phyloP scores from a whole-genome alignment of 2,888 invertebrate genomes.

The Tetragonisca angustula region DNA sequence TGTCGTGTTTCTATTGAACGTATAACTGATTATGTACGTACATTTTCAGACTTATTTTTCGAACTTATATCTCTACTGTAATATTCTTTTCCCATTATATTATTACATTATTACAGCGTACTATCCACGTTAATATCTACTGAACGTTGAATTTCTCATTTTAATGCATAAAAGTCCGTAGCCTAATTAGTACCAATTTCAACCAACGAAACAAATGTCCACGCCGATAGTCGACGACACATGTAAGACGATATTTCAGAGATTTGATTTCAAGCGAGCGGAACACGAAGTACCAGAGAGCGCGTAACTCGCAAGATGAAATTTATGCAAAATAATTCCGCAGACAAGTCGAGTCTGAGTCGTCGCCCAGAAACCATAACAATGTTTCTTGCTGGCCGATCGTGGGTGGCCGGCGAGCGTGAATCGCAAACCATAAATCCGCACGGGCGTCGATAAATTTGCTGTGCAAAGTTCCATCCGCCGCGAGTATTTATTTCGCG shows the following conservation, averaged over 20 bases:
- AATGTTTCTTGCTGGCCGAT: conserved; percentile 59
- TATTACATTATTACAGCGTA: too few species aligned
- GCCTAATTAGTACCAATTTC: neutral
- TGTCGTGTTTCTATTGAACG: too few species aligned
- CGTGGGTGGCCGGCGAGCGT: conserved; percentile 37
- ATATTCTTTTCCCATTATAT: too few species aligned
- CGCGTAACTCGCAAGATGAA: conserved; percentile 33
- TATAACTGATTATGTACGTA: too few species aligned
- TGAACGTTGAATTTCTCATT: too few species aligned
- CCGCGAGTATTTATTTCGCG: conserved; percentile 44
- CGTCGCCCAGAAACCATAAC: conserved; percentile 61
- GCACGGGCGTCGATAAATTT: conserved; percentile 53
- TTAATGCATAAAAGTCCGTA: too few species aligned
- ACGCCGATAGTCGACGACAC: too few species aligned
- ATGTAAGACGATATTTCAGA: neutral
- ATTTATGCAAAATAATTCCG: conserved; percentile 67
- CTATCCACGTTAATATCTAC: too few species aligned
- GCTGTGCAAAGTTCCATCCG: conserved; percentile 43
- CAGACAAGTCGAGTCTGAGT: conserved; percentile 29
- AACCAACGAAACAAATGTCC: neutral
- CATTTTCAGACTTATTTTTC: too few species aligned
- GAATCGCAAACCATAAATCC: conserved; percentile 57
- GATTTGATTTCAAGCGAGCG: neutral
- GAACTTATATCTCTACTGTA: too few species aligned
- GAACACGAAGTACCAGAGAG: neutral